phyloP scores from a whole-genome alignment of 2,888 invertebrate genomes.

The Heterodera filipjevi region DNA sequence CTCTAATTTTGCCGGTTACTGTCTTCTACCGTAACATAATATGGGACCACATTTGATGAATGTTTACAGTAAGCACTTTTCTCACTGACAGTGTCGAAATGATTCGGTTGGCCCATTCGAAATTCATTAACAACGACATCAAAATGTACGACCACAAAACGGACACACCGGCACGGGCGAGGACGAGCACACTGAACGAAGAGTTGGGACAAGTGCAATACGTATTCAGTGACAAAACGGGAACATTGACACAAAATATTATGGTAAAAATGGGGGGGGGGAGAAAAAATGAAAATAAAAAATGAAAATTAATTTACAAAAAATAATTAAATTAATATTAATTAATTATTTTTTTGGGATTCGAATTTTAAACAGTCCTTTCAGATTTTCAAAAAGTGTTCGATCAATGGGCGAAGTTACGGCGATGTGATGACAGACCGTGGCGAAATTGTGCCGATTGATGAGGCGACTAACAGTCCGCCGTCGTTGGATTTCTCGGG shows the following conservation, averaged over 20 bases:
- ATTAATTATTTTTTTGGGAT: neutral
- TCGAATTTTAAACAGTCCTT: neutral
- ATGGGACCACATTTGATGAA: too few relatives aligned
- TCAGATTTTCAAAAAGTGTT: conserved; percentile 91
- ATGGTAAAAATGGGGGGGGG: conserved; percentile 71
- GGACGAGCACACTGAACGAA: conserved; percentile 97
- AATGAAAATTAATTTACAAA: neutral
- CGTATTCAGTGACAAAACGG: conserved; percentile 98
- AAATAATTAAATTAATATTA: neutral
- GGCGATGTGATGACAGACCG: conserved; percentile 75
- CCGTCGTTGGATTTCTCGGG: conserved; percentile 31
- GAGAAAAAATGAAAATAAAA: neutral
- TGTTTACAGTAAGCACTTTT: neutral
- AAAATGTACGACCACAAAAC: conserved; percentile 82
- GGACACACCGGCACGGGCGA: conserved; percentile 72
- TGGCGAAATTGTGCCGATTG: conserved; percentile 56
- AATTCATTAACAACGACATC: conserved; percentile 97
- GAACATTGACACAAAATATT: conserved; percentile 97
- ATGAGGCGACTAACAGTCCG: conserved; percentile 34
- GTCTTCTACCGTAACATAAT: too few relatives aligned
- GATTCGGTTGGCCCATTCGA: conserved; percentile 95
- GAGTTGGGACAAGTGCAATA: conserved; percentile 81
- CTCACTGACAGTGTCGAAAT: conserved; percentile 75
- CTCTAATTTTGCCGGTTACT: conserved; percentile 6
- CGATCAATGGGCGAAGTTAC: conserved; percentile 86